These are phyloP conservation scores for Machimus atricapillus DNA, from an alignment of 2,888 invertebrate species.

Conservation along the genomic window DNA sequence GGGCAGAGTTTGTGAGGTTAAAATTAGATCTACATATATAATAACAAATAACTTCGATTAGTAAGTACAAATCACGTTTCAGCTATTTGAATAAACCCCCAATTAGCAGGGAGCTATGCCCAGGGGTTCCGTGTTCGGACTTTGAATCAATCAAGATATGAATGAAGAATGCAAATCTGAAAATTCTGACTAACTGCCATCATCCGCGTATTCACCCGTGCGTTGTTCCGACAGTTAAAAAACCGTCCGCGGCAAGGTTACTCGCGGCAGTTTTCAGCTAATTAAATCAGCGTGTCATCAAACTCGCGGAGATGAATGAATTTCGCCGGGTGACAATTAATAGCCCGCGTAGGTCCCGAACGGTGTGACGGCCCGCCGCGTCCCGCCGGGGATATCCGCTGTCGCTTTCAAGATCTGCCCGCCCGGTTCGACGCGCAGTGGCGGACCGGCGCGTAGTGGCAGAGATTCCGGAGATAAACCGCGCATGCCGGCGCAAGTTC, in stretches of 20 bases:
- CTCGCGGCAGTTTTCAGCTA: not conserved
- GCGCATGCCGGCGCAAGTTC: constrained; percentile 11
- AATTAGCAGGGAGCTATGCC: not conserved
- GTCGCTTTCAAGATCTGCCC: not conserved
- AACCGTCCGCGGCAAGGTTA: not conserved
- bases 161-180: not conserved
- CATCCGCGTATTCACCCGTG: not conserved
- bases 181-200: not conserved
- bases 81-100: not conserved
- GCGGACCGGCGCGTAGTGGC: not conserved
- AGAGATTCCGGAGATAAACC: not conserved
- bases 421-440: not conserved
- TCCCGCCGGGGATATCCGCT: not conserved
- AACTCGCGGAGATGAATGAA: not conserved
- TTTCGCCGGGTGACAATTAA: not conserved
- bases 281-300: not conserved
- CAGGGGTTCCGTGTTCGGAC: not conserved
- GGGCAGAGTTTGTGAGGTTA: not conserved
- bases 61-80: not conserved
- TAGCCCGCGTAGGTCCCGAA: not conserved
- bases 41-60: not conserved
- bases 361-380: not conserved
- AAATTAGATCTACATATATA: not conserved
- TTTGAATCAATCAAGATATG: not conserved
- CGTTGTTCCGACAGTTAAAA: not conserved